Base-by-base conservation (phyloP, 2,113 vertebrate genomes). In the Sus scrofa region DNA sequence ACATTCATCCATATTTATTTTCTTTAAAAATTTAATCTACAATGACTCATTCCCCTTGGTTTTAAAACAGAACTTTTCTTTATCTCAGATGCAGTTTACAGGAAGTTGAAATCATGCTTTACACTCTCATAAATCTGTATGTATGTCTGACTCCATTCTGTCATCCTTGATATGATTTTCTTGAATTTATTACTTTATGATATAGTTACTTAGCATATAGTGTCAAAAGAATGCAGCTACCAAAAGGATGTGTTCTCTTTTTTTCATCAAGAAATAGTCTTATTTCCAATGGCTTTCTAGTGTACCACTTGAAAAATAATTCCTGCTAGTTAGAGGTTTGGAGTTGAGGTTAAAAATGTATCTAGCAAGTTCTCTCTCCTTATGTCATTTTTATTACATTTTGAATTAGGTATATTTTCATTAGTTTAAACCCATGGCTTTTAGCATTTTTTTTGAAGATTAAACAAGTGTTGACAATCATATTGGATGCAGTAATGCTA, bases 331-430 rank as follows among this genome's bases (percentile, higher is more conserved):
- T 32, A 63, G 15, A 86, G 19, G 3, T 83, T 83, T 5, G 9
- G 7, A 86, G 67, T 81, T 81, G 67, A 82, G 24, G 12, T 65
- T 56, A 68, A 60, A 60, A 88, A 75, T 32, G 1, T n/a, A 65
- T 24, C 44, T 62, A 37, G 26, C 56, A 65, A 34, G 9, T 30
- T 92, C 10, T 67, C 39, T 86, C 7, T 37, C n/a, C 13, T 89
- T 86, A 67, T 9, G 24, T 9, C 12, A 86, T 75, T 78, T 91
- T 75, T 54, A 70, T 89, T 91, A 2, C 52, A 86, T 73, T 86
- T 56, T 65, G 8, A 90, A 58, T 77, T 90, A 30, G 9, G 79
- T n/a, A n/a, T 89, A 65, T 86, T 96, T 97, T 92, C 24, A 83
- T 91, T 79, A 78, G 9, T 82, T 95, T 71, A 71, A 77, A 56